Evolutionary conservation across 2,113 vertebrate species (phyloP).

Genomic region (Aphyosemion australe): DNA sequence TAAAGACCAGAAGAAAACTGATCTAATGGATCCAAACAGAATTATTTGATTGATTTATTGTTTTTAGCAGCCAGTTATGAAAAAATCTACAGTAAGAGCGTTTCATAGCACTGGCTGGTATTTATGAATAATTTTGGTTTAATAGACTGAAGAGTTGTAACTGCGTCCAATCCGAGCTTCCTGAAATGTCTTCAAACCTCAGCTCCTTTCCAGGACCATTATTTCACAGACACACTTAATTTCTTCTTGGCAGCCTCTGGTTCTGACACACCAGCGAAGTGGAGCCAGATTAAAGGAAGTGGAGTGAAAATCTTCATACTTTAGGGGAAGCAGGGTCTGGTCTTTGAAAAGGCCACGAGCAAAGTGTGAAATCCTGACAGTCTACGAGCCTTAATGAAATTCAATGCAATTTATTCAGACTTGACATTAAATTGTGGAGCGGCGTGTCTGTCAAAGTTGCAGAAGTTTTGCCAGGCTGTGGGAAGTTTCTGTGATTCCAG

Average conservation of each 20-base stretch:
- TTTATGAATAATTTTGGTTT: constrained; percentile 5
- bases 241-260: constrained; percentile 43
- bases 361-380: constrained; percentile 39
- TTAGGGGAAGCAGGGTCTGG: constrained; percentile 28
- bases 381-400: constrained; percentile 44
- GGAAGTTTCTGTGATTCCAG: constrained; percentile 21
- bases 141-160: neutral
- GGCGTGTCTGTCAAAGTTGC: constrained; percentile 13
- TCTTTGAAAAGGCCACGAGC: constrained; percentile 45
- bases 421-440: constrained; percentile 41
- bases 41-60: neutral
- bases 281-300: constrained; percentile 52
- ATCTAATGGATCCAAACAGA: too few species aligned
- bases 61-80: neutral
- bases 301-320: constrained; percentile 42
- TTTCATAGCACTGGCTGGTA: neutral
- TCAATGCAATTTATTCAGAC: constrained; percentile 36
- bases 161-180: constrained; percentile 8
- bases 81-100: neutral
- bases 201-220: constrained; percentile 33
- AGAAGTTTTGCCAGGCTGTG: constrained; percentile 18
- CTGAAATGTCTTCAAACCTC: constrained; percentile 23
- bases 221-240: constrained; percentile 56
- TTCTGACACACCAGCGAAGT: constrained; percentile 40
- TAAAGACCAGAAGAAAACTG: too few species aligned